Evolutionary conservation across 2,888 invertebrate species (phyloP).

Genomic region (Orgyia antiqua): DNA sequence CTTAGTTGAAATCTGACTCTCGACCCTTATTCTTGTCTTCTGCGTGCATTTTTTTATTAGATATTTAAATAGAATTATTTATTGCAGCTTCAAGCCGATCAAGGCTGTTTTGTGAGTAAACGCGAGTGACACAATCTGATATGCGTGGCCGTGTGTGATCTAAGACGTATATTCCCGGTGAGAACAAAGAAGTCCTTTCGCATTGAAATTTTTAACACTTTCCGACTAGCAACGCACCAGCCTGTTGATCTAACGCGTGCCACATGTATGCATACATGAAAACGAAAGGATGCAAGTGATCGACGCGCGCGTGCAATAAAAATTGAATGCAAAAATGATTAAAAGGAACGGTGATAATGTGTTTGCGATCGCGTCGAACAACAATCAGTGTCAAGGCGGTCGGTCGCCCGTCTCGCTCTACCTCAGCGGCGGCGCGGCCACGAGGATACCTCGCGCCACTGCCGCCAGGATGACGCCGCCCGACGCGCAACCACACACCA

Average conservation of each 20-base stretch:
- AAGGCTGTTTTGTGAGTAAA: constrained; percentile 50
- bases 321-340: constrained; percentile 75
- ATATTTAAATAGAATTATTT: constrained; percentile 22
- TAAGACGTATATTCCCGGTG: constrained; percentile 58
- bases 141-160: constrained; percentile 33
- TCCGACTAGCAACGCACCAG: constrained; percentile 46
- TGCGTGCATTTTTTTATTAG: constrained; percentile 31
- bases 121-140: constrained; percentile 44
- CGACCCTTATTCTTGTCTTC: constrained; percentile 50
- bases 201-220: constrained; percentile 50
- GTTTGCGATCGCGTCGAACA: constrained; percentile 74
- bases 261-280: constrained; percentile 53
- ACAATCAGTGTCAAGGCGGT: constrained; percentile 71
- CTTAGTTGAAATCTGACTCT: constrained; percentile 65
- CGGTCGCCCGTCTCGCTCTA: constrained; percentile 69
- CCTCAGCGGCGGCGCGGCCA: constrained; percentile 52
- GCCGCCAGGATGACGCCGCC: constrained; percentile 72
- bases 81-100: constrained; percentile 38
- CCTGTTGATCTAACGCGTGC: constrained; percentile 71
- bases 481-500: constrained; percentile 68
- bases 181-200: constrained; percentile 67
- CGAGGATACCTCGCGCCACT: constrained; percentile 73
- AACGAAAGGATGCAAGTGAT: constrained; percentile 59
- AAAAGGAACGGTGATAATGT: constrained; percentile 76
- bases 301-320: constrained; percentile 63